Conservation (phyloP, 1,140 invertebrate genomes). For the Riptortus pedestris region DNA sequence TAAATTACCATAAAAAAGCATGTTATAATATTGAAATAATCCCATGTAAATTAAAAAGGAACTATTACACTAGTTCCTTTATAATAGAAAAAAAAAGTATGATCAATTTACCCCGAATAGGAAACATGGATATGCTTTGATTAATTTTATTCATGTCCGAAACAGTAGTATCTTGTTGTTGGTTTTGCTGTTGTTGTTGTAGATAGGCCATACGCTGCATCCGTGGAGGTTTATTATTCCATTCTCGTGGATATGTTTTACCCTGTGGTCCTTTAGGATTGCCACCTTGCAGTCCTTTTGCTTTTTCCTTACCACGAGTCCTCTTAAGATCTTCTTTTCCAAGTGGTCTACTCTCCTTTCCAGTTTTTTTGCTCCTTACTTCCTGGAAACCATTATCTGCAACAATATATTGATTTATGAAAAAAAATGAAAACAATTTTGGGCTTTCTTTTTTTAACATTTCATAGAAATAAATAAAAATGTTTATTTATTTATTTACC, state of each 20-base stretch:
- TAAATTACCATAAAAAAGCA: too few species aligned
- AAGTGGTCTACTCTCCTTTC: conserved; percentile 42
- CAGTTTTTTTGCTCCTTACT: conserved; percentile 69
- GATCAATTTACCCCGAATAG: background rate
- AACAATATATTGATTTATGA: conserved; percentile 21
- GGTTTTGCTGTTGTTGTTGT: conserved; percentile 34
- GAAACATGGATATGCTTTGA: conserved; percentile 34
- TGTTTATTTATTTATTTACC: too few species aligned
- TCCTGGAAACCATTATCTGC: conserved; percentile 67
- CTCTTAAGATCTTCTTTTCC: conserved; percentile 32
- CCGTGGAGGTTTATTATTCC: conserved; percentile 32
- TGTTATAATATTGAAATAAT: too few species aligned
- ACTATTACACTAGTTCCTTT: too few species aligned
- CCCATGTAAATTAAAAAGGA: too few species aligned
- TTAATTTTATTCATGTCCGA: conserved; percentile 40
- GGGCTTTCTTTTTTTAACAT: too few species aligned
- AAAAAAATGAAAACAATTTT: background rate
- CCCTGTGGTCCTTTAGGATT: conserved; percentile 33
- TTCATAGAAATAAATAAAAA: too few species aligned
- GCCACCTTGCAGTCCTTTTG: conserved; percentile 2
- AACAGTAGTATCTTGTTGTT: conserved; percentile 35
- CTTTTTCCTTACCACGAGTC: background rate
- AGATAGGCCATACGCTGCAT: conserved; percentile 19
- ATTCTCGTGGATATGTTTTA: conserved; percentile 41
- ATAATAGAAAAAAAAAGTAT: too few species aligned